Base-by-base conservation (phyloP, 2,113 vertebrate species). In the Opisthocomus hoazin region DNA sequence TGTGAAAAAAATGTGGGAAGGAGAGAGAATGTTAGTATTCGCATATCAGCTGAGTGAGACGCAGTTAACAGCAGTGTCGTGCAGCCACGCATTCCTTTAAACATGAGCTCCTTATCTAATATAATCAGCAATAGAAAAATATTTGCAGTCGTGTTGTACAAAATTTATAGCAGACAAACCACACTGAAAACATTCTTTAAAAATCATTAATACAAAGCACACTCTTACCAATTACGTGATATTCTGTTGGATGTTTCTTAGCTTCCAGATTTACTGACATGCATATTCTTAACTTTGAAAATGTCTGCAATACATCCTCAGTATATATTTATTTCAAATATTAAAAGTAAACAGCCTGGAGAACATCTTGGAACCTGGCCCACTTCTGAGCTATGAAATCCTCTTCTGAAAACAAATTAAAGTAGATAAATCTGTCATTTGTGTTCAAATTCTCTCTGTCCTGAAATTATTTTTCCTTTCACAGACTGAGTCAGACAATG, bases 301-400 rank as follows among this genome's bases (percentile, higher is more conserved):
- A 74, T 27, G 19, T 23, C 37, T 85, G 77, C 87, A 96, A 58
- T 66, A 77, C 10, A 89, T 65, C 32, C 73, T 89, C 53, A 53
- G 61, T 37, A 91, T 23, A 43, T 60, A 92, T 66, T 84, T 96
- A 94, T 71, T 92, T 89, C 77, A 95, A 90, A 90, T 75, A 92
- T 83, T 92, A 77, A 51, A 95, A 82, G 74, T 93, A 93, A 92
- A 92, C 69, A 75, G 69, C 48, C n/a, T 56, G 51, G 50, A 87
- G 69, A 87, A 18, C 64, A 91, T 84, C 57, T 84, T 87, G 93
- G 73, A 94, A 93, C 18, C 41, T 69, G 45, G n/a, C 45, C 53
- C 57, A 57, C 69, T 96, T 89, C 34, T 41, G 41, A 89, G 66
- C 36, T 82, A 92, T 5, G 18, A 95, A 88, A 93, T 82, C 36